Base-by-base conservation (phyloP, 2,888 invertebrate species). In the Perdita meconis region DNA sequence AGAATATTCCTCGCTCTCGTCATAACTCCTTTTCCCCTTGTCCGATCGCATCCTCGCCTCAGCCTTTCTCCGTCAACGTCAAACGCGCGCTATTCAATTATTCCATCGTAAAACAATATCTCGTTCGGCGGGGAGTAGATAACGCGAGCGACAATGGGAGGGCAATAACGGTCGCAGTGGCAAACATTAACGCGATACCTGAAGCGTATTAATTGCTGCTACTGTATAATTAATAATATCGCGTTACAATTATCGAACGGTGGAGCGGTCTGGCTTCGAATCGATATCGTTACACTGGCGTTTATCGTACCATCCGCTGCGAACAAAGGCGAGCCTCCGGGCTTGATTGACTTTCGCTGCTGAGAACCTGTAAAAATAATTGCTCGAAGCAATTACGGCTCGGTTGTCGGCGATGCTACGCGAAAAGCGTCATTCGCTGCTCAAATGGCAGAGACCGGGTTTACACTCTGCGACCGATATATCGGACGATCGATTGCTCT, bases 161-260 rank as follows among this genome's bases (percentile, higher is more conserved):
- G 12, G 40, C n/a, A 55, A 22, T 57, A 63, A 51, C 34, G 40
- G 19, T 56, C 26, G 19, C 36, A 34, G 13, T 19, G 16, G 38
- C 16, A 63, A 51, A 60, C 47, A 40, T 63, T 51, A 51, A 57
- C 42, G 56, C 16, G 38, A 57, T 53, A 72, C 22, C 44, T 22
- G 64, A 72, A 42, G 57, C 64, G 36, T 59, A 51, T 30, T 74
- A 72, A 74, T 72, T 74, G 16, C 44, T n/a, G 61, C 34, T 13
- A 38, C 16, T 40, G 30, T 44, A 30, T 53, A 64, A 51, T 57
- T 74, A 72, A 57, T 59, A 64, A 59, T 53, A 57, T 44, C 51
- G 51, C 26, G 57, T 64, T 51, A 64, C 57, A 64, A 59, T 72
- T 64, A 57, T 73, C 24, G 47, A 13, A 34, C n/a, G 13, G 22